phyloP scores from a whole-genome alignment of 2,797 vertebrate genomes.

The Linurgus olivaceus region DNA sequence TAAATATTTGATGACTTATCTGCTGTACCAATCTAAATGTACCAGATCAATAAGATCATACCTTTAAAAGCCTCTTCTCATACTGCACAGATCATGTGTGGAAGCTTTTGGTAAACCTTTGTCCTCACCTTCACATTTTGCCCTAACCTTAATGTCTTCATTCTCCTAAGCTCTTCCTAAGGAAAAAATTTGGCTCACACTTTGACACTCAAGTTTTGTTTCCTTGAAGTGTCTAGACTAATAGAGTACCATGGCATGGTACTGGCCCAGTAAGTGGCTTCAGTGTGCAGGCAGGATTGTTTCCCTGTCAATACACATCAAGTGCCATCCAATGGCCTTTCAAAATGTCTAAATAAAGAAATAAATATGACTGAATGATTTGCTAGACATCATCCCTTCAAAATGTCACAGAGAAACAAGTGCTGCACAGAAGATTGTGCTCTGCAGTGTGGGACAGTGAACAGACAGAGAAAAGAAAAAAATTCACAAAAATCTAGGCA shows the following conservation, averaged over 20 bases:
- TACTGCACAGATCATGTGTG: not conserved
- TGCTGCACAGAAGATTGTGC: not conserved
- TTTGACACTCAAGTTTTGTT: not conserved
- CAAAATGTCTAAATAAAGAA: not conserved
- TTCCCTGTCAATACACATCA: not conserved
- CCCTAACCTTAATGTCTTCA: not conserved
- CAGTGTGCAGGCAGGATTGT: fast-evolving
- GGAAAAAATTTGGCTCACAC: not conserved
- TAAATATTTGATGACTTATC: not conserved
- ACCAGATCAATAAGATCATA: not conserved
- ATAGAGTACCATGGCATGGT: not conserved
- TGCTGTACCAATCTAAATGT: not conserved
- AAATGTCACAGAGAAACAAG: not conserved
- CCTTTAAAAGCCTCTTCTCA: not conserved
- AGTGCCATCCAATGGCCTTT: not conserved
- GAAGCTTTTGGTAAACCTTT: not conserved
- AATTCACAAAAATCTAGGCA: not conserved
- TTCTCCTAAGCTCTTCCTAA: not conserved
- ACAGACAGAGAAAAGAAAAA: not conserved
- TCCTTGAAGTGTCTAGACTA: not conserved
- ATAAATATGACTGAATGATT: not conserved
- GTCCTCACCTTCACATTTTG: not conserved
- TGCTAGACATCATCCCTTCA: not conserved
- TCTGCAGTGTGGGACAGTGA: not conserved
- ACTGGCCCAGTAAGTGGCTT: not conserved